Percentiles rank a stretch among this genome's conserved stretches.
Conservation (phyloP, 2,888 invertebrate species). For the Myathropa florea region DNA sequence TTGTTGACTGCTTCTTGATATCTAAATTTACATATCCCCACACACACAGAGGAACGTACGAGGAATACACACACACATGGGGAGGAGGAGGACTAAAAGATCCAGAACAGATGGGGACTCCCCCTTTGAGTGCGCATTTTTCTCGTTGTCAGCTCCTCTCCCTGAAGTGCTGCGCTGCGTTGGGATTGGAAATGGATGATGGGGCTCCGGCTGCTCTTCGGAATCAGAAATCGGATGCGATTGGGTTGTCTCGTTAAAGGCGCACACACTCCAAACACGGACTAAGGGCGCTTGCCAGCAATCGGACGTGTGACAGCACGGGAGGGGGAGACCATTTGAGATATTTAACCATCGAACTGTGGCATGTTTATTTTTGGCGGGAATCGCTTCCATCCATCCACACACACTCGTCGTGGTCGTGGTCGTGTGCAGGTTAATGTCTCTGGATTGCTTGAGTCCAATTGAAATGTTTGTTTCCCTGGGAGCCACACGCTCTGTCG, state of each 20-base stretch:
- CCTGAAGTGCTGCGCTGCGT: conserved; percentile 15
- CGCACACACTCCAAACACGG: conserved; percentile 20
- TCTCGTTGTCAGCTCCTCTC: conserved; percentile 63
- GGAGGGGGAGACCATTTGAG: conserved; percentile 17
- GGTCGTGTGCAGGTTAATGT: conserved; percentile 50
- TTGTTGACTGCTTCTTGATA: conserved; percentile 52
- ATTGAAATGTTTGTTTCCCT: conserved; percentile 27
- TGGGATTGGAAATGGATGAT: conserved; percentile 23
- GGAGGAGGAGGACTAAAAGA: conserved; percentile 4
- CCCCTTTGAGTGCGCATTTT: conserved; percentile 66
- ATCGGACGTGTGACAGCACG: neutral
- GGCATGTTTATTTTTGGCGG: conserved; percentile 39
- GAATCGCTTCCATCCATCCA: neutral
- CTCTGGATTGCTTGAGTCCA: conserved; percentile 23
- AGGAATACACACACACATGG: conserved; percentile 9
- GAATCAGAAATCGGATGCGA: conserved; percentile 63
- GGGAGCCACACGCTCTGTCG: conserved; percentile 8
- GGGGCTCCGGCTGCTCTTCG: conserved; percentile 53
- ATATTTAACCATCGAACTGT: conserved; percentile 27
- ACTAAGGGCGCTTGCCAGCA: conserved; percentile 2
- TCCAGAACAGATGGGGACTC: conserved; percentile 52
- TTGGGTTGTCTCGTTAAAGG: conserved; percentile 57
- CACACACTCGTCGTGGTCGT: neutral
- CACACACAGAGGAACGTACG: neutral
- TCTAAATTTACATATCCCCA: conserved; percentile 69